These are phyloP conservation scores for Forbesichthys papilliferus DNA, from an alignment of 2,113 vertebrate species.

Conservation along the genomic window DNA sequence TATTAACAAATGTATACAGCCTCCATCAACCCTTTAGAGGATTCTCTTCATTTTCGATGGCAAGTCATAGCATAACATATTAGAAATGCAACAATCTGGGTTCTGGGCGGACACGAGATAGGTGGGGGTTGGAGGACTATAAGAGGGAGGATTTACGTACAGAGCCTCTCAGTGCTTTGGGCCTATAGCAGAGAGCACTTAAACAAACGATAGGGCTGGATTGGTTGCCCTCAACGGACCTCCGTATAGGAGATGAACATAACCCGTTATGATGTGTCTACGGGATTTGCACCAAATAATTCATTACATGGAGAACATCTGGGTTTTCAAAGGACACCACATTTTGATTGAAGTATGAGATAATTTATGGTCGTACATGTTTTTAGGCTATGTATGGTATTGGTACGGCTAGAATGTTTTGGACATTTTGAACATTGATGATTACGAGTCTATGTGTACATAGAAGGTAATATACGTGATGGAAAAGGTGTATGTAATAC, in stretches of 20 bases:
- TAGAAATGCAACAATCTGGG: conserved; percentile 38
- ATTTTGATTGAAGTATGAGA: conserved; percentile 26
- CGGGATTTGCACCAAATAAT: conserved; percentile 15
- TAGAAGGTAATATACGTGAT: no score
- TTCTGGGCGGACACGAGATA: conserved; percentile 21
- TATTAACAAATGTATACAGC: background rate
- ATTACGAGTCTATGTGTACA: no score
- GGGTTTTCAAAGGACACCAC: conserved; percentile 44
- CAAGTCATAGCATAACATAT: conserved; percentile 44
- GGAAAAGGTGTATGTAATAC: background rate
- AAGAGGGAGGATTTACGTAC: conserved; percentile 39
- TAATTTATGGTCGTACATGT: conserved; percentile 10
- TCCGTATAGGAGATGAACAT: conserved; percentile 44
- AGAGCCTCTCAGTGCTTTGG: conserved; percentile 44
- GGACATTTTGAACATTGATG: background rate
- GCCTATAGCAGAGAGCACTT: conserved; percentile 55
- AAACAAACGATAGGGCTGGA: conserved; percentile 51
- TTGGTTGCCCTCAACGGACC: conserved; percentile 44
- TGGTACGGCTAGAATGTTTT: background rate
- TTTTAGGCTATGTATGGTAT: background rate
- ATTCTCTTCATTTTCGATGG: conserved; percentile 12
- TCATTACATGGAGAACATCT: conserved; percentile 34
- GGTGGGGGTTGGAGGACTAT: conserved; percentile 12
- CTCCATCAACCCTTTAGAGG: conserved; percentile 3
- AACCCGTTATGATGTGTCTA: conserved; percentile 52